Percentiles rank a stretch among this genome's conserved stretches.
Evolutionary conservation across 2,113 vertebrate species (phyloP).

Genomic region (Lamprologus speciosus): DNA sequence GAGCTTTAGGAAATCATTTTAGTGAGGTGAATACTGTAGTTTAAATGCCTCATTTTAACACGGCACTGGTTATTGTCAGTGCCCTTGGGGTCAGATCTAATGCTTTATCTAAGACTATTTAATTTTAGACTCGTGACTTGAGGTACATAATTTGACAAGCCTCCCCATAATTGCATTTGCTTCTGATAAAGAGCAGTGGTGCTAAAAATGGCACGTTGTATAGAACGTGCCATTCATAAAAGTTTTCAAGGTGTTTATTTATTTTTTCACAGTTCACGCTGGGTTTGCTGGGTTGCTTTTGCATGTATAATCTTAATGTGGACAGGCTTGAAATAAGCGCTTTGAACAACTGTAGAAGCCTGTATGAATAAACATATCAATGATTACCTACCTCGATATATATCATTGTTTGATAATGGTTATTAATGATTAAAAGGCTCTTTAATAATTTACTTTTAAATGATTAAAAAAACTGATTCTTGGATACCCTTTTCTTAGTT

Average conservation of each 20-base stretch:
- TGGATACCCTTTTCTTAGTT: not conserved
- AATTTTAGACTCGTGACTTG: not conserved
- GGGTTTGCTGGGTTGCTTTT: not conserved
- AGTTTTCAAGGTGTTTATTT: not conserved
- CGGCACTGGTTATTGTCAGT: not conserved
- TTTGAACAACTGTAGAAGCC: not conserved
- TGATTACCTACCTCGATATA: not conserved
- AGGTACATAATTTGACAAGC: not conserved
- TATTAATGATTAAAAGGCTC: constrained; percentile 17
- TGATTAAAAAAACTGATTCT: not conserved
- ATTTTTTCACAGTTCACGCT: not conserved
- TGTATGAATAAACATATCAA: not conserved
- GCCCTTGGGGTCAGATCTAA: not conserved
- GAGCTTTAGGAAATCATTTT: not conserved
- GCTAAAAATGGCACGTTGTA: not conserved
- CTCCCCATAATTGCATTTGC: not conserved
- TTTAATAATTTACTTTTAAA: constrained; percentile 35
- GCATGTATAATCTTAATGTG: not conserved
- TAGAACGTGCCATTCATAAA: not conserved
- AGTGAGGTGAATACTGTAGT: not conserved
- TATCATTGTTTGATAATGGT: constrained; percentile 5
- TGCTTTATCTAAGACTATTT: not conserved
- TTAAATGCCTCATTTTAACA: not conserved
- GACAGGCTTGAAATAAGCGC: not conserved
- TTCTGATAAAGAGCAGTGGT: not conserved